Percentiles rank a stretch among this genome's conserved stretches.
phyloP scores from a whole-genome alignment of 2,888 invertebrate species.

The Tetragonisca angustula region DNA sequence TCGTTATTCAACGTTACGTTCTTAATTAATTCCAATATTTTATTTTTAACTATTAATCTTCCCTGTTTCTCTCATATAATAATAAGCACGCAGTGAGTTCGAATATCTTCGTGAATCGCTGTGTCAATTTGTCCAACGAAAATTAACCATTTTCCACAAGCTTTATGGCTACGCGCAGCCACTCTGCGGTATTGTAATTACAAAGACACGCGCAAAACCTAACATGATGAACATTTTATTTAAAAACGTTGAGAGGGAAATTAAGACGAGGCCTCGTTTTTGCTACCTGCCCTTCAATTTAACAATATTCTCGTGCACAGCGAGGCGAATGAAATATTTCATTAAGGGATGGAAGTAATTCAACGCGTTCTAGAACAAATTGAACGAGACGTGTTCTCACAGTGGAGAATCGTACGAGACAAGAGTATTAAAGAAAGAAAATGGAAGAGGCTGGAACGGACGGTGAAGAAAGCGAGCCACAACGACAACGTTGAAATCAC shows the following conservation, averaged over 20 bases:
- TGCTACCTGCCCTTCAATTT: neutral
- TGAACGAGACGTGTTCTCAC: neutral
- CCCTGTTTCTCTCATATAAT: too few species aligned
- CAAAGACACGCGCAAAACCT: neutral
- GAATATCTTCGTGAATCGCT: neutral
- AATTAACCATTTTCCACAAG: neutral
- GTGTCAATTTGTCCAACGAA: neutral
- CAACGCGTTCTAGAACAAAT: constrained; percentile 1
- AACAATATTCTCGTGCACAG: neutral
- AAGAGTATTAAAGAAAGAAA: constrained; percentile 36
- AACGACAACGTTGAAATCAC: constrained; percentile 57
- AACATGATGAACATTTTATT: neutral
- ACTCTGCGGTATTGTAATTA: neutral
- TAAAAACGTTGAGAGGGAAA: neutral
- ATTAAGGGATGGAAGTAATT: neutral
- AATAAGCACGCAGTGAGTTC: too few species aligned
- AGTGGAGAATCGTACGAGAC: neutral
- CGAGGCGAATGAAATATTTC: neutral
- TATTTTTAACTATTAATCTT: too few species aligned
- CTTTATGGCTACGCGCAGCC: too few species aligned
- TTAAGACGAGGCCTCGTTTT: neutral
- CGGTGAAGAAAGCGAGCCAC: constrained; percentile 26
- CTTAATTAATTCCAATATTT: too few species aligned
- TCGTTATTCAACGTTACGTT: too few species aligned
- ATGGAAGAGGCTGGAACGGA: neutral